Base-by-base conservation (phyloP, 1,140 invertebrate genomes). In the Heliothis subflexa region DNA sequence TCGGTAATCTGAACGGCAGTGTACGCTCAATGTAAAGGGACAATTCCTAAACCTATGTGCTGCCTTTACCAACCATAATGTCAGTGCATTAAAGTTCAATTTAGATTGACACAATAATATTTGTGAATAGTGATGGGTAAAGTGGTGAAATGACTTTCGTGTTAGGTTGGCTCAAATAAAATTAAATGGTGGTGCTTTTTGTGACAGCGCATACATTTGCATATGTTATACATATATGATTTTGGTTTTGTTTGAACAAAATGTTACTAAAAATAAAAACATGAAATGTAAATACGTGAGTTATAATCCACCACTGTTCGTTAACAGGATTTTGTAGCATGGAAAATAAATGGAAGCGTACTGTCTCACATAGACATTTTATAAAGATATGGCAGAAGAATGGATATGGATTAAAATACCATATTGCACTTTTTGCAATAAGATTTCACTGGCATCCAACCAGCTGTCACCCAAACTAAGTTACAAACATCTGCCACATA, bases 1-100 rank as follows among this genome's bases (percentile, higher is more conserved):
- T 68, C 64, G 64, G 50, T 68, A 68, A 68, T 68, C 47, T 68
- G 64, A 50, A 68, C 64, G 64, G 21, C 64, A 68, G 16, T 68
- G 47, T 68, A 50, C 45, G 13, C 10, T 16, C 10, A 3, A 66
- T 16, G 13, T 47, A 25, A 25, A 68, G 50, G 18, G 33, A 16
- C 45, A 28, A 68, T 52, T 50, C 55, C 47, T n/a, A 11, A 10
- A 68, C n/a, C 10, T 61, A 11, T 14, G 50, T 14, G 12, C 12
- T 12, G 25, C 25, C 0, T 50, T 28, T 50, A 7, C 13, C 64
- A 68, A 50, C 45, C 64, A 2, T 68, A 25, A 68, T 52, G 1
- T 52, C 64, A 14, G 9, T 9, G 18, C 25, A 25, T 1, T 18
- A 68, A 50, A 25, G 64, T 49, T 12, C 12, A 68, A 52, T 50